These are phyloP conservation scores for Phalanger gymnotis DNA, from an alignment of 2,797 vertebrate species.

Conservation along the genomic window DNA sequence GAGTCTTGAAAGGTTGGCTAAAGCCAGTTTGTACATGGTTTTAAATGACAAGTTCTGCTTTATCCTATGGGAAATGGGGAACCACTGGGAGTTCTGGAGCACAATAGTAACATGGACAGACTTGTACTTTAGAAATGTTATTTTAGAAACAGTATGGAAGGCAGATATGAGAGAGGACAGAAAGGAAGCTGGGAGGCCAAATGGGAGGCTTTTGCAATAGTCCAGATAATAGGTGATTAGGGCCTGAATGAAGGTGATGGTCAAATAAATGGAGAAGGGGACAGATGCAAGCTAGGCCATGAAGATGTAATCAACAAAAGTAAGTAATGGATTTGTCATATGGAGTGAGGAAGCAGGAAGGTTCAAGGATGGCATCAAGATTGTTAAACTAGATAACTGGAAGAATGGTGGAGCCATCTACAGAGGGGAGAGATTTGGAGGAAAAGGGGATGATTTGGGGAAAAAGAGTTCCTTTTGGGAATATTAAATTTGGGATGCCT, in stretches of 20 bases:
- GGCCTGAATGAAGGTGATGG: neutral
- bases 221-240: neutral
- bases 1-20: neutral
- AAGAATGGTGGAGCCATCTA: neutral
- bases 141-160: neutral
- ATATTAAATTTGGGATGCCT: neutral
- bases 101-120: neutral
- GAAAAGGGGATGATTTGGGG: neutral
- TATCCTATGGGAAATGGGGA: neutral
- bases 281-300: neutral
- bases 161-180: neutral
- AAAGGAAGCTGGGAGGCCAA: neutral
- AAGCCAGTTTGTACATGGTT: neutral
- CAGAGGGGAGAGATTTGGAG: neutral
- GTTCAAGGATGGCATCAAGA: neutral
- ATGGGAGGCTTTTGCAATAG: neutral
- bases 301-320: neutral
- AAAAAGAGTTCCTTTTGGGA: neutral
- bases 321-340: neutral
- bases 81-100: neutral
- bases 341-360: neutral
- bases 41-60: neutral
- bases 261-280: neutral
- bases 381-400: neutral
- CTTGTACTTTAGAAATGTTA: neutral